These are phyloP conservation scores for Magallana ariakensis DNA, from an alignment of 1,140 invertebrate species.

Conservation along the genomic window DNA sequence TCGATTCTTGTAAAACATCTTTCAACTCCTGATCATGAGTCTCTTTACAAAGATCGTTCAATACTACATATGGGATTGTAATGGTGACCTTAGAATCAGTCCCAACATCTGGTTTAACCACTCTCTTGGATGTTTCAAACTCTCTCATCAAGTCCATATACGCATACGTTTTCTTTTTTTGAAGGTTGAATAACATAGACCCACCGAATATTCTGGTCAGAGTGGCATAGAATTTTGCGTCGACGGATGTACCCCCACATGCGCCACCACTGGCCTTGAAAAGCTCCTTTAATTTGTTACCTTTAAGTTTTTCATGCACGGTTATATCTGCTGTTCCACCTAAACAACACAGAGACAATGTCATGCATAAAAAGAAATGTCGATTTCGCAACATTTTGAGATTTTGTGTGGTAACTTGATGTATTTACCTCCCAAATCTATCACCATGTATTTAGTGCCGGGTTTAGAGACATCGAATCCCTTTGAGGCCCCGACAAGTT, in stretches of 20 bases:
- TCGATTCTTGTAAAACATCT: slow-evolving; percentile 7
- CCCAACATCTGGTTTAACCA: background rate
- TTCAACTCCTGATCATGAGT: slow-evolving; percentile 28
- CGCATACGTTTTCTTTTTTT: background rate
- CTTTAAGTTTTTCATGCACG: slow-evolving; percentile 81
- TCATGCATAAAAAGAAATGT: no score
- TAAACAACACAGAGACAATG: background rate
- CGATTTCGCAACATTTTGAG: no score
- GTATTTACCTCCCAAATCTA: slow-evolving; percentile 46
- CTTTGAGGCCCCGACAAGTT: slow-evolving; percentile 4
- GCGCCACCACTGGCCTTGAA: slow-evolving; percentile 83
- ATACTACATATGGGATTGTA: slow-evolving; percentile 41
- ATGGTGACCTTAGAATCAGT: slow-evolving; percentile 37
- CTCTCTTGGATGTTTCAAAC: slow-evolving; percentile 42
- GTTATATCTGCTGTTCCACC: slow-evolving; percentile 84
- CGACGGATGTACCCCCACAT: slow-evolving; percentile 79
- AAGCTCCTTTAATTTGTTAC: slow-evolving; percentile 81
- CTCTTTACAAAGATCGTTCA: slow-evolving; percentile 44
- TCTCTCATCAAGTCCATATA: slow-evolving; percentile 41
- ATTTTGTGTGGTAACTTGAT: no score
- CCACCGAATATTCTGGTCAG: slow-evolving; percentile 29
- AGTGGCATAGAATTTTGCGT: background rate
- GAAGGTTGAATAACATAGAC: background rate
- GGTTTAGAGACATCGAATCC: slow-evolving; percentile 38
- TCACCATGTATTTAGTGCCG: slow-evolving; percentile 50